phyloP scores from a whole-genome alignment of 2,797 vertebrate genomes.

The Brachyalestes nurse region DNA sequence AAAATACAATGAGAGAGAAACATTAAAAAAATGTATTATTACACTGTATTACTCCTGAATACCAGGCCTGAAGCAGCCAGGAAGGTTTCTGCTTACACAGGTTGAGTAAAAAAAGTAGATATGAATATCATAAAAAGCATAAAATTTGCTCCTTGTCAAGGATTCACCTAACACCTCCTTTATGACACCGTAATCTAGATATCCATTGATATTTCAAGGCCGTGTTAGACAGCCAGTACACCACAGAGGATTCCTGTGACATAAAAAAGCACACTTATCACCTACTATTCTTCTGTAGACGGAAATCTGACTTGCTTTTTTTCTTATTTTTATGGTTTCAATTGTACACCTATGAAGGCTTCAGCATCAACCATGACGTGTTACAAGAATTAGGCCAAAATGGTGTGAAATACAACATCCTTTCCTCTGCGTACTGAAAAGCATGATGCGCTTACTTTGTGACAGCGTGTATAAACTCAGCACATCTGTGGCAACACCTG shows the following conservation, averaged over 20 bases:
- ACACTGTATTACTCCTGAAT: slow-evolving; percentile 21
- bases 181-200: not conserved
- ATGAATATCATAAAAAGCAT: not conserved
- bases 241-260: not conserved
- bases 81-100: not conserved
- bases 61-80: slow-evolving; percentile 6
- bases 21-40: slow-evolving; percentile 8
- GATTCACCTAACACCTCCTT: not conserved
- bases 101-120: not conserved
- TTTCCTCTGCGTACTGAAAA: not conserved
- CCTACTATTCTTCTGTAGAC: not conserved
- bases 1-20: not conserved
- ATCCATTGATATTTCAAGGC: not conserved
- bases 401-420: not conserved
- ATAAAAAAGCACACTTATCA: not conserved
- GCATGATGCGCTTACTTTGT: not conserved
- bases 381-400: too few species aligned
- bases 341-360: not conserved
- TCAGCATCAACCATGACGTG: too few species aligned
- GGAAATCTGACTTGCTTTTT: not conserved
- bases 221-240: not conserved
- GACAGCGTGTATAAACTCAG: too few species aligned
- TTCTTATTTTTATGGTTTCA: too few species aligned
- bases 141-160: not conserved
- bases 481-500: too few species aligned